Evolutionary conservation across 2,888 invertebrate genomes (phyloP).

Genomic region (Hedya salicella): DNA sequence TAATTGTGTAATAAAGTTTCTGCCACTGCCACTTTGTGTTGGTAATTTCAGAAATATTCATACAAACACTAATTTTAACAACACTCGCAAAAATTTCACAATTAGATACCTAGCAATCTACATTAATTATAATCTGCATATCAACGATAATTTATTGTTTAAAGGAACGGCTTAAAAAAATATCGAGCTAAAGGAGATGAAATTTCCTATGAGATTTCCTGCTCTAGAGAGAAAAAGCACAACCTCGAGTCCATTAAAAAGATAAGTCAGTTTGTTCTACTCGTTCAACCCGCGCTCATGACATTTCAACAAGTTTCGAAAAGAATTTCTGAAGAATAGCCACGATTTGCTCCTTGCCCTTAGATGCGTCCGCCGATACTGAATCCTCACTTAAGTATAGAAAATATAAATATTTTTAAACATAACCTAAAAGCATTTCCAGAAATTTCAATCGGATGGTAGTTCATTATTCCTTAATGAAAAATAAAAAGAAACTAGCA

Average conservation of each 20-base stretch:
- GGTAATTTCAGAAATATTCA: too few relatives aligned
- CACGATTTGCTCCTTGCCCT: constrained; percentile 56
- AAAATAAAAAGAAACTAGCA: too few relatives aligned
- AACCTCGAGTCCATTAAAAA: constrained; percentile 35
- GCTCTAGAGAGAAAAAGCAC: constrained; percentile 8
- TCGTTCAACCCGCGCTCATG: constrained; percentile 44
- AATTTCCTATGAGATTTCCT: constrained; percentile 10
- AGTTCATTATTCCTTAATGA: too few relatives aligned
- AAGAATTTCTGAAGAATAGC: constrained; percentile 56
- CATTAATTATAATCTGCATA: too few relatives aligned
- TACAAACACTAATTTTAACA: too few relatives aligned
- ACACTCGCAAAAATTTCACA: too few relatives aligned
- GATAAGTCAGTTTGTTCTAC: constrained; percentile 40
- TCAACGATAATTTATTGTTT: too few relatives aligned
- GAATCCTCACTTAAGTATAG: constrained; percentile 32
- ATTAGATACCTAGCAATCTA: too few relatives aligned
- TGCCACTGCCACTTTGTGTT: too few relatives aligned
- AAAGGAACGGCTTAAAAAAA: too few relatives aligned
- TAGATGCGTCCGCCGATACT: constrained; percentile 46
- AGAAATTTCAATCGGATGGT: too few relatives aligned
- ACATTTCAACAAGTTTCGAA: constrained; percentile 47
- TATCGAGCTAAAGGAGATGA: not conserved
- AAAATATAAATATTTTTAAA: constrained; percentile 43
- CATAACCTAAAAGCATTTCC: not conserved
- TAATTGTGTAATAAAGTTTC: too few relatives aligned